These are phyloP conservation scores for Darevskia nairensis DNA, from an alignment of 2,797 vertebrate genomes.

Conservation along the genomic window DNA sequence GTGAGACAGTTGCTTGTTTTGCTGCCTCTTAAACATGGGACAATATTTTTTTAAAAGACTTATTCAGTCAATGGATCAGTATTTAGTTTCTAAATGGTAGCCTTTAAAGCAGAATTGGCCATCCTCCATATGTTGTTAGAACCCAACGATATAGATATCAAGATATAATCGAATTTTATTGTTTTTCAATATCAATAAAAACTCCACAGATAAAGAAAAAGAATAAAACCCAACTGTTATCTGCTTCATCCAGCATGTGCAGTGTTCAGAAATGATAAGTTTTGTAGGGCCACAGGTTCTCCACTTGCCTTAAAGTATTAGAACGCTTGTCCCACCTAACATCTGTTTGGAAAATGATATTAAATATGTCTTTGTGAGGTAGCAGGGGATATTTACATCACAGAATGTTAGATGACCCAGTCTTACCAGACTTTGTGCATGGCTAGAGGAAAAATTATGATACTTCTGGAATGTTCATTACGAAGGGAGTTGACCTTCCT, in stretches of 20 bases:
- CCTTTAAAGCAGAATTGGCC: not conserved
- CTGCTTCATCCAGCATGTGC: not conserved
- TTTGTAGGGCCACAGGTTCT: not conserved
- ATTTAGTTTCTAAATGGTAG: not conserved
- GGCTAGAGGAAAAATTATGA: not conserved
- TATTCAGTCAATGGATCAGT: not conserved
- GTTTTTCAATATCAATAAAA: too few relatives aligned
- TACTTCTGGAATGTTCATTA: not conserved
- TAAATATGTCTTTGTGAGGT: not conserved
- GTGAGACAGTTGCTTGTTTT: not conserved
- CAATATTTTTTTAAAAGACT: conserved; percentile 9
- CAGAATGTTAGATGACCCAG: not conserved
- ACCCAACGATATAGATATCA: too few relatives aligned
- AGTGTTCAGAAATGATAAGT: not conserved
- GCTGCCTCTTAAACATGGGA: conserved; percentile 10
- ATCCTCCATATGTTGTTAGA: not conserved
- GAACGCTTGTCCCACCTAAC: not conserved
- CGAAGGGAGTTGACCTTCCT: not conserved
- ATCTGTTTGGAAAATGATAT: not conserved
- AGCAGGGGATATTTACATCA: not conserved
- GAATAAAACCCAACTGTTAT: too few relatives aligned
- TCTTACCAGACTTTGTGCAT: not conserved
- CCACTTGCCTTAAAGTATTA: not conserved
- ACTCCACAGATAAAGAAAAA: too few relatives aligned
- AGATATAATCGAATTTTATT: too few relatives aligned